Evolutionary conservation across 2,888 invertebrate genomes (phyloP).

Genomic region (Limnephilus auricula): DNA sequence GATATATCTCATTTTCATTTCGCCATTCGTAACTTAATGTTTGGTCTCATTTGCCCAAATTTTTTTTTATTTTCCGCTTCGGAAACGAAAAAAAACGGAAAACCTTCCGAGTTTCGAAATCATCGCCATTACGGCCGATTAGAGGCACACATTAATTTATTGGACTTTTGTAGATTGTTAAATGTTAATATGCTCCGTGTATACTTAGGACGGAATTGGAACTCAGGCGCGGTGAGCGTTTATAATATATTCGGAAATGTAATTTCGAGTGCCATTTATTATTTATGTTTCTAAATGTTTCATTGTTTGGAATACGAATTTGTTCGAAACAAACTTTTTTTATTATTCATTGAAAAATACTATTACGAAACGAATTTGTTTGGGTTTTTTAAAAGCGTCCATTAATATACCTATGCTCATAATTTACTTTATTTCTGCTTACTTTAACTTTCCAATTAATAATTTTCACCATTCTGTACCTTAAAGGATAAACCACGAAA

Average conservation of each 20-base stretch:
- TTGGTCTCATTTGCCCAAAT: slow-evolving; percentile 30
- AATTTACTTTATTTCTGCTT: not conserved
- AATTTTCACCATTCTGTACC: not conserved
- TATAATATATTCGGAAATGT: not conserved
- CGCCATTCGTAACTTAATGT: slow-evolving; percentile 40
- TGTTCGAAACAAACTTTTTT: not conserved
- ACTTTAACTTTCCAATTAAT: not conserved
- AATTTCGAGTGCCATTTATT: not conserved
- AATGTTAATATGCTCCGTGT: slow-evolving; percentile 16
- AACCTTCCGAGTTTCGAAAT: slow-evolving; percentile 36
- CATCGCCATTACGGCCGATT: slow-evolving; percentile 45
- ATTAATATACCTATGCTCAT: not conserved
- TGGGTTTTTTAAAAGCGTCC: not conserved
- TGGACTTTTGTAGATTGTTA: slow-evolving; percentile 33
- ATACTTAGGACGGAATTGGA: slow-evolving; percentile 18
- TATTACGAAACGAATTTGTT: not conserved
- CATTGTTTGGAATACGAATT: not conserved
- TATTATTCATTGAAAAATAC: not conserved
- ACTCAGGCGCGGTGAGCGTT: not conserved
- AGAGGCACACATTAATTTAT: slow-evolving; percentile 29
- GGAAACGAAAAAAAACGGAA: slow-evolving; percentile 17
- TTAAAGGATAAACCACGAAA: too few relatives aligned
- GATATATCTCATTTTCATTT: slow-evolving; percentile 46
- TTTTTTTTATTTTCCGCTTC: slow-evolving; percentile 37
- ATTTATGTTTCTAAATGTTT: not conserved